Evolutionary conservation across 2,797 vertebrate genomes (phyloP).

Genomic region (Lepus townsendii): DNA sequence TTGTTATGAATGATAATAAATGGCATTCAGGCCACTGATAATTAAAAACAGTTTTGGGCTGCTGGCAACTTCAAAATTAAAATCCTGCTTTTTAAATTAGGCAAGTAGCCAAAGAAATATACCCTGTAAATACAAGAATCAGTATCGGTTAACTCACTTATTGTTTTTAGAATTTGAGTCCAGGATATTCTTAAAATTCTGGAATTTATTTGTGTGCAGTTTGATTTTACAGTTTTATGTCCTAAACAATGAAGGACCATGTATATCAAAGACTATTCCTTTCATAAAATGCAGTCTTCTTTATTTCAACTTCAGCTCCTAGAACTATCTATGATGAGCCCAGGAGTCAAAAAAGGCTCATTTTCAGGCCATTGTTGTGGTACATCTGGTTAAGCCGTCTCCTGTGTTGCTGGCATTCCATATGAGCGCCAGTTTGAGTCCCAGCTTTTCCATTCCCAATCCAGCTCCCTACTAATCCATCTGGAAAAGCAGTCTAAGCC

Average conservation of each 20-base stretch:
- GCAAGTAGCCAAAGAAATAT: neutral
- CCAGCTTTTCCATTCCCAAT: too few species aligned
- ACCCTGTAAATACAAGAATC: neutral
- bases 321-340: neutral
- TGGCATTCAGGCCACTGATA: neutral
- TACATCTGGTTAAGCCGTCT: too few species aligned
- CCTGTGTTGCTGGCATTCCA: too few species aligned
- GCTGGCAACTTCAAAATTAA: slow-evolving; percentile 51
- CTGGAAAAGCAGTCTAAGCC: too few species aligned
- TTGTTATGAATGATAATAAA: neutral
- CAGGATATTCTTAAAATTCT: slow-evolving; percentile 38
- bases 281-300: neutral
- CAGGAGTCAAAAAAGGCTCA: neutral
- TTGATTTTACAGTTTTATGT: slow-evolving; percentile 14
- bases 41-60: neutral
- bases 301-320: neutral
- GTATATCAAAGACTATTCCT: neutral
- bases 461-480: too few species aligned
- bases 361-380: neutral
- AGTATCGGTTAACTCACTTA: neutral
- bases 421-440: too few species aligned
- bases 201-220: neutral
- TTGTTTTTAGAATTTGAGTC: neutral
- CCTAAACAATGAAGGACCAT: neutral
- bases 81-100: neutral